Percentiles rank a stretch among this genome's conserved stretches.
Evolutionary conservation across 2,888 invertebrate genomes (phyloP).

Genomic region (Heliconius aoede): DNA sequence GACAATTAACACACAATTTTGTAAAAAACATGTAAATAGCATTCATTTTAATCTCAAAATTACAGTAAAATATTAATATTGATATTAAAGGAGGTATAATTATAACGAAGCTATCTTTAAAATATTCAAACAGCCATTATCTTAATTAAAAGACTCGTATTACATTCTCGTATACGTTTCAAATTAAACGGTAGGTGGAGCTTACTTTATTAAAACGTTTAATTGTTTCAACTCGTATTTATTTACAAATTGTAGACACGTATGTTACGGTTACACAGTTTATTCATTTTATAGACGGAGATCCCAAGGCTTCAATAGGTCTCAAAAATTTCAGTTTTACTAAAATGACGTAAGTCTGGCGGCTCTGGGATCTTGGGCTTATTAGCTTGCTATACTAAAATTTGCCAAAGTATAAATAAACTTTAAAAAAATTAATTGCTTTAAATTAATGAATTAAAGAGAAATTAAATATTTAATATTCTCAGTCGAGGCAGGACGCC

Average conservation of each 20-base stretch:
- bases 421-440: too few species aligned
- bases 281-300: background rate
- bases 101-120: constrained; percentile 5
- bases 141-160: constrained; percentile 5
- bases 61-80: background rate
- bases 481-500: too few species aligned
- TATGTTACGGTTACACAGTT: background rate
- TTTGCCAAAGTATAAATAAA: too few species aligned
- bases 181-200: background rate
- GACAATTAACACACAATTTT: too few species aligned
- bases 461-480: too few species aligned
- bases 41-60: background rate
- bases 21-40: background rate
- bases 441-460: too few species aligned
- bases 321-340: too few species aligned
- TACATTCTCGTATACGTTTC: constrained; percentile 2
- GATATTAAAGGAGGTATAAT: constrained; percentile 21
- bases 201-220: background rate
- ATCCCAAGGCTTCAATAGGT: too few species aligned
- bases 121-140: constrained; percentile 3
- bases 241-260: background rate
- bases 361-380: too few species aligned
- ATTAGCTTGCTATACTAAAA: too few species aligned
- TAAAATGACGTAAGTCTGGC: too few species aligned
- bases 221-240: background rate